Evolutionary conservation across 2,888 invertebrate genomes (phyloP).

Genomic region (Epinotia nisella): DNA sequence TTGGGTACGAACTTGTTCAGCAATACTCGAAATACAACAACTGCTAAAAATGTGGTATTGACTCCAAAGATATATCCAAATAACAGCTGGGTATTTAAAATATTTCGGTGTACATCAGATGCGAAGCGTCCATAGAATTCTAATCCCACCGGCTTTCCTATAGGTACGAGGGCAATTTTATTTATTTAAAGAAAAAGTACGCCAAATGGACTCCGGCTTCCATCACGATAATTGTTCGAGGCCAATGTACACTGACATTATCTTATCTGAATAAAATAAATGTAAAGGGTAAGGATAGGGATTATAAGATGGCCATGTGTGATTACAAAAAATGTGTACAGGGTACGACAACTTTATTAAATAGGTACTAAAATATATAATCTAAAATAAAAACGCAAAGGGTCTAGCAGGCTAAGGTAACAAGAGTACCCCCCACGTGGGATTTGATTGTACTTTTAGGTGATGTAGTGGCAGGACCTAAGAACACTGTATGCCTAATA

Average conservation of each 20-base stretch:
- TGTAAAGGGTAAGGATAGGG: not conserved
- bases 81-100: not conserved
- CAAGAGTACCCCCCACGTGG: too few species aligned
- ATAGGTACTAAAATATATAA: conserved; percentile 67
- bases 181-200: not conserved
- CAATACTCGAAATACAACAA: not conserved
- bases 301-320: not conserved
- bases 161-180: not conserved
- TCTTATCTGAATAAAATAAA: too few species aligned
- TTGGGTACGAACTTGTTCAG: not conserved
- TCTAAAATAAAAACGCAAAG: conserved; percentile 55
- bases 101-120: not conserved
- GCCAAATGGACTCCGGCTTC: not conserved
- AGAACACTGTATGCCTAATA: too few species aligned
- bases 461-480: too few species aligned
- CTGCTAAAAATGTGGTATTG: too few species aligned
- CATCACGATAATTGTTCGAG: too few species aligned
- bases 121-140: not conserved
- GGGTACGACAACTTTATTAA: conserved; percentile 69
- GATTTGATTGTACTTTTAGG: too few species aligned
- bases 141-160: not conserved
- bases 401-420: too few species aligned
- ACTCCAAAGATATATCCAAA: not conserved
- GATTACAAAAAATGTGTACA: conserved; percentile 18
- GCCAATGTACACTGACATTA: too few species aligned